Percentiles rank a stretch among this genome's conserved stretches.
These are phyloP conservation scores for Drosophila kuntzei DNA, from an alignment of 2,888 invertebrate species.

Conservation along the genomic window DNA sequence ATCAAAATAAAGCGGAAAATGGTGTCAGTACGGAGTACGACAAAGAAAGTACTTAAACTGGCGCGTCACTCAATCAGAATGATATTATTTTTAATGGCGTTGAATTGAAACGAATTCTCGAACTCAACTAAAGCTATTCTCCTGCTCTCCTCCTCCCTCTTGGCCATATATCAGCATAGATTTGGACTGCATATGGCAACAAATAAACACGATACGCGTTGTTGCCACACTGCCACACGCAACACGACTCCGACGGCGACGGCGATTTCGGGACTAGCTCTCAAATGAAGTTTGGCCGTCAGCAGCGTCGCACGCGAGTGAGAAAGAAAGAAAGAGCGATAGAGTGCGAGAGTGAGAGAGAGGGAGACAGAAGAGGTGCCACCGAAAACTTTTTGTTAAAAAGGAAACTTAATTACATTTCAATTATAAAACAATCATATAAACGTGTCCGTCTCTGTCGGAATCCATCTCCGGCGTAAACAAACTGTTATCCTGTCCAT, in stretches of 20 bases:
- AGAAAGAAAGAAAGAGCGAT: neutral
- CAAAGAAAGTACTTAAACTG: slow-evolving; percentile 77
- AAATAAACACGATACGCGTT: slow-evolving; percentile 66
- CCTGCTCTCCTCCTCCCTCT: neutral
- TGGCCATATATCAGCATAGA: neutral
- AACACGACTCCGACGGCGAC: slow-evolving; percentile 32
- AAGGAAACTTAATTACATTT: slow-evolving; percentile 77
- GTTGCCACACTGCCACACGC: slow-evolving; percentile 66
- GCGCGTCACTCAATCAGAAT: slow-evolving; percentile 81
- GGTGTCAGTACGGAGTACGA: slow-evolving; percentile 75
- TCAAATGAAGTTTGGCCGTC: slow-evolving; percentile 69
- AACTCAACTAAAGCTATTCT: neutral
- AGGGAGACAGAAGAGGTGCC: neutral
- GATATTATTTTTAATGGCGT: slow-evolving; percentile 81
- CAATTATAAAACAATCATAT: slow-evolving; percentile 56
- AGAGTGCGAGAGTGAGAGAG: neutral
- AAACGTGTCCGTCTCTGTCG: slow-evolving; percentile 35
- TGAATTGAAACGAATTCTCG: slow-evolving; percentile 50
- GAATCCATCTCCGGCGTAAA: slow-evolving; percentile 36
- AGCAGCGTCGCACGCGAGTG: slow-evolving; percentile 56
- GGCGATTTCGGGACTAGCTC: slow-evolving; percentile 14
- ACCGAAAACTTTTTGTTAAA: slow-evolving; percentile 26
- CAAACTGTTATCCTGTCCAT: slow-evolving; percentile 52
- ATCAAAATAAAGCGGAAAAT: slow-evolving; percentile 64
- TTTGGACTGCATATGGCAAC: slow-evolving; percentile 41